Percentiles rank a stretch among this genome's conserved stretches.
Conservation (phyloP, 2,797 vertebrate genomes). For the Gymnoscopelus microlampas region DNA sequence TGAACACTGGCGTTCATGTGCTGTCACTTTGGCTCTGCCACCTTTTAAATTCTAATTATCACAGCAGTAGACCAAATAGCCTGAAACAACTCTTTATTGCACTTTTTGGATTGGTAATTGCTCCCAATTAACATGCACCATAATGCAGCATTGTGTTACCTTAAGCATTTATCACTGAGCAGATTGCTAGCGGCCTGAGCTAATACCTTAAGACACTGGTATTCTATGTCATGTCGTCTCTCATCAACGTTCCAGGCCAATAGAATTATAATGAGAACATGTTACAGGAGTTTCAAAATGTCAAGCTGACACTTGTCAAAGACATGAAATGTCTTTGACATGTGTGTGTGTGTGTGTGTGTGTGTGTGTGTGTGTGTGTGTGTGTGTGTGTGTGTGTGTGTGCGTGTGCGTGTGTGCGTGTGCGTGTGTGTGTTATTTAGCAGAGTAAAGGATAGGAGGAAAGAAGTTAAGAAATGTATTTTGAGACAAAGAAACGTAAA, state of each 20-base stretch:
- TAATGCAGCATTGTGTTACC: slow-evolving; percentile 28
- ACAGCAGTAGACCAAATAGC: slow-evolving; percentile 44
- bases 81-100: slow-evolving; percentile 32
- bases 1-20: neutral
- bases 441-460: neutral
- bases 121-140: slow-evolving; percentile 37
- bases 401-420: neutral
- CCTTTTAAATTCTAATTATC: slow-evolving; percentile 50
- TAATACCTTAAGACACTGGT: slow-evolving; percentile 14
- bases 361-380: neutral
- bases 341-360: too few species aligned
- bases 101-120: slow-evolving; percentile 47
- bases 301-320: neutral
- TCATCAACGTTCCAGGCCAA: neutral
- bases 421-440: neutral
- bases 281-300: neutral
- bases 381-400: too few species aligned
- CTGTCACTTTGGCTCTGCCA: slow-evolving; percentile 36
- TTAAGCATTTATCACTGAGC: slow-evolving; percentile 18
- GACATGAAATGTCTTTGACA: neutral
- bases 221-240: neutral
- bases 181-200: slow-evolving; percentile 12
- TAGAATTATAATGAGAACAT: neutral
- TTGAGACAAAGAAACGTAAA: neutral
- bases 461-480: neutral